Evolutionary conservation across 2,797 vertebrate species (phyloP).

Genomic region (Amblyopsis hoosieri): DNA sequence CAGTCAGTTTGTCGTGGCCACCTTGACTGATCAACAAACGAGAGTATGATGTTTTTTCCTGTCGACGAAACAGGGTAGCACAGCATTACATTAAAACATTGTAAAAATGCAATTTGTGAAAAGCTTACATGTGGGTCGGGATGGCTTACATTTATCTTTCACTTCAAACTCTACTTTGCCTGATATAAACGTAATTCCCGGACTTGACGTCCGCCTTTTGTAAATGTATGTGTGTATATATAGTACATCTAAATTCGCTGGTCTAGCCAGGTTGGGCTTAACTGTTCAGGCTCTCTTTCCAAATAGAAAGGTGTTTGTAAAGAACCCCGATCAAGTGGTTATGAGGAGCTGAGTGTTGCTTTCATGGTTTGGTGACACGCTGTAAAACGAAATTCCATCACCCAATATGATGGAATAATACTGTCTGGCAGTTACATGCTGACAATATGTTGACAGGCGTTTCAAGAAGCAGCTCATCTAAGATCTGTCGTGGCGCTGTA

Average conservation of each 20-base stretch:
- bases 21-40: conserved; percentile 46
- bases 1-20: conserved; percentile 44
- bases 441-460: not conserved
- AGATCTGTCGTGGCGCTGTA: too few species aligned
- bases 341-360: not conserved
- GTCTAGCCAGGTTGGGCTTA: conserved; percentile 39
- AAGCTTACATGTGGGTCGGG: conserved; percentile 9
- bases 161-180: conserved; percentile 33
- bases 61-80: conserved; percentile 33
- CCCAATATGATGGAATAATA: not conserved
- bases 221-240: conserved; percentile 68
- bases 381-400: not conserved
- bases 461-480: too few species aligned
- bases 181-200: conserved; percentile 52
- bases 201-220: conserved; percentile 36
- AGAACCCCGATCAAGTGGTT: conserved; percentile 8
- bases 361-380: not conserved
- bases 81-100: conserved; percentile 51
- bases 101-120: conserved; percentile 66
- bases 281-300: conserved; percentile 3
- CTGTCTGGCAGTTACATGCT: conserved; percentile 4
- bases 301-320: conserved; percentile 10
- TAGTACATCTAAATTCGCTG: conserved; percentile 49
- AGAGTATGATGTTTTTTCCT: conserved; percentile 53
- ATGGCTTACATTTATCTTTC: conserved; percentile 22